A percentile compares a stretch with the other conserved stretches of the same genome.
phyloP scores from a whole-genome alignment of 2,888 invertebrate species.

The Netelia melanura region DNA sequence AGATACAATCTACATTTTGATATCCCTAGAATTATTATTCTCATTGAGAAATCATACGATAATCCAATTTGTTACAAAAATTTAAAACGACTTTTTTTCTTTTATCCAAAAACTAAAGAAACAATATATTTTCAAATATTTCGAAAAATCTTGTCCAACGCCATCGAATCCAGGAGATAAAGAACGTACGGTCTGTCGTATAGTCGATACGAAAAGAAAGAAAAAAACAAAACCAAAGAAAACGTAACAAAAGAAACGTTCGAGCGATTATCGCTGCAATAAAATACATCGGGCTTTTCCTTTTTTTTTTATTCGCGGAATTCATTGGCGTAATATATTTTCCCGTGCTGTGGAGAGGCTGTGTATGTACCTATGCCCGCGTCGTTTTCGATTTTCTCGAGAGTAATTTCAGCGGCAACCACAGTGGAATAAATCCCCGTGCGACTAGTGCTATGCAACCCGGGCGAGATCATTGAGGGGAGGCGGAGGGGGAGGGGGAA shows the following conservation, averaged over 20 bases:
- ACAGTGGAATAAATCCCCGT: slow-evolving; percentile 46
- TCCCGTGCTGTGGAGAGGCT: neutral
- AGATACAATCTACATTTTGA: no score
- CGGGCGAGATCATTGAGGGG: slow-evolving; percentile 57
- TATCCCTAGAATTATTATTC: no score
- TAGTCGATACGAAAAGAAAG: neutral
- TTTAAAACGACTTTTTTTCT: no score
- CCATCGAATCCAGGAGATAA: no score
- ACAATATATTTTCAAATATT: no score
- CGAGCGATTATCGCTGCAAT: slow-evolving; percentile 16
- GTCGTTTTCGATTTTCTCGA: slow-evolving; percentile 51
- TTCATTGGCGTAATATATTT: slow-evolving; percentile 41
- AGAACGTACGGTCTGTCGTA: no score
- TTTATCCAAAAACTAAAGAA: no score
- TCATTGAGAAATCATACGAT: no score
- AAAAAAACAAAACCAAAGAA: neutral
- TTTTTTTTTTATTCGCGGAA: slow-evolving; percentile 21
- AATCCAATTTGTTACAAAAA: no score
- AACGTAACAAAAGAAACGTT: neutral
- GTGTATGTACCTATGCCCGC: neutral
- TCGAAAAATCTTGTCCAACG: no score
- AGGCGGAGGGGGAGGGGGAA: no score
- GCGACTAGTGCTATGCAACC: slow-evolving; percentile 34
- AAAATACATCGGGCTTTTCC: neutral
- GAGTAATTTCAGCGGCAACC: slow-evolving; percentile 43